These are phyloP conservation scores for Philhelius pedissequus DNA, from an alignment of 2,888 invertebrate genomes.

Conservation along the genomic window DNA sequence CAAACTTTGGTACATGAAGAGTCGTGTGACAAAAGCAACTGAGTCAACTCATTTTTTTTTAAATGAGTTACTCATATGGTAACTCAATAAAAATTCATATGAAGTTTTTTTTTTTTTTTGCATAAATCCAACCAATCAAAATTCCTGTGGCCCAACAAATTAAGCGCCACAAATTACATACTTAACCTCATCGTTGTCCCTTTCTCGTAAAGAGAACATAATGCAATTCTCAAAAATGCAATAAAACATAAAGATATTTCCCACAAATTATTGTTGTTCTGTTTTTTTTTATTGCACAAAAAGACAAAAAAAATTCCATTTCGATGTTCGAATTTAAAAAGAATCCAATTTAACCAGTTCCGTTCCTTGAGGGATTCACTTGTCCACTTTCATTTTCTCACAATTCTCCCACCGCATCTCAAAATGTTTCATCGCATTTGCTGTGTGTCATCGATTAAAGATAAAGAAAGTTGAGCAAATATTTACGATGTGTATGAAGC, in stretches of 20 bases:
- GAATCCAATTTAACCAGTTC: conserved; percentile 31
- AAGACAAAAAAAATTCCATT: conserved; percentile 17
- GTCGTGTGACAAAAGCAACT: no score
- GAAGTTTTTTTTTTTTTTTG: no score
- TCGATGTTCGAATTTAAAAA: conserved; percentile 14
- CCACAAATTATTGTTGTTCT: conserved; percentile 24
- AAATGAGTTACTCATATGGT: background rate
- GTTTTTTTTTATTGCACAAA: background rate
- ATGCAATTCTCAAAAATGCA: background rate
- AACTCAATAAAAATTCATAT: background rate
- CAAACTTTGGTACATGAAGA: no score
- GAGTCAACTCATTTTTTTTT: no score
- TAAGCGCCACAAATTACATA: conserved; percentile 11
- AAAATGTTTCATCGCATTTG: conserved; percentile 4
- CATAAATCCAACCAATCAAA: background rate
- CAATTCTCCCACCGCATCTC: conserved; percentile 20
- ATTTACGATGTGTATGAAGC: background rate
- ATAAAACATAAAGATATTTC: conserved; percentile 38
- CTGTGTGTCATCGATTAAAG: conserved; percentile 27
- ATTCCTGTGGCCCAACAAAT: background rate
- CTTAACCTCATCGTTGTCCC: background rate
- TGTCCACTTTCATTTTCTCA: conserved; percentile 64
- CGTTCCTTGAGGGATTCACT: conserved; percentile 4
- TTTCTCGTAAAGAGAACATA: background rate
- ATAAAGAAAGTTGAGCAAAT: conserved; percentile 52